phyloP scores from a whole-genome alignment of 1,140 invertebrate species.

The Drosophila funebris region DNA sequence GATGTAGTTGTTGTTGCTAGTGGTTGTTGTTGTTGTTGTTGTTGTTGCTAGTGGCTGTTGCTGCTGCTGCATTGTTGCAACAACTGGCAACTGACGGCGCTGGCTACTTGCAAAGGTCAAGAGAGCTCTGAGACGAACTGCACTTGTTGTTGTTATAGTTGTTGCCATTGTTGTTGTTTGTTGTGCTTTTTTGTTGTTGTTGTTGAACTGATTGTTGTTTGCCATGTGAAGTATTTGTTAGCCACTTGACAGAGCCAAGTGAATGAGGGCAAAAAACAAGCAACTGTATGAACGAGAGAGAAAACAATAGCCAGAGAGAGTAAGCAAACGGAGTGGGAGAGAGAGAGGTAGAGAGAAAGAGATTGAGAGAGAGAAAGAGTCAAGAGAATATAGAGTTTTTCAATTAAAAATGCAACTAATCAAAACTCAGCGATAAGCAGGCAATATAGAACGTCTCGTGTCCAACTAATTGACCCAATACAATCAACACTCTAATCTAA shows the following conservation, averaged over 20 bases:
- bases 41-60: slow-evolving; percentile 13
- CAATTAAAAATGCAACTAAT: slow-evolving; percentile 10
- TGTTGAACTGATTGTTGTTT: slow-evolving; percentile 11
- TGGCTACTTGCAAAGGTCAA: slow-evolving; percentile 69
- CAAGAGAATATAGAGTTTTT: not conserved
- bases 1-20: slow-evolving; percentile 11
- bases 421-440: not conserved
- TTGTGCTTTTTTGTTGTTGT: not conserved
- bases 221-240: slow-evolving; percentile 42
- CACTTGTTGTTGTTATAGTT: slow-evolving; percentile 14
- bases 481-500: not conserved
- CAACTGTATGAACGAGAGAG: not conserved
- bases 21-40: slow-evolving; percentile 14
- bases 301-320: not conserved
- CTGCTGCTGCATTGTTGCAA: slow-evolving; percentile 8
- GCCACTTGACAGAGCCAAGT: slow-evolving; percentile 27
- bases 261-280: slow-evolving; percentile 33
- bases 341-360: not conserved
- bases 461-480: not conserved
- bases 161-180: slow-evolving; percentile 11
- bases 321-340: not conserved
- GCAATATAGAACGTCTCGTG: not conserved
- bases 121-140: slow-evolving; percentile 38
- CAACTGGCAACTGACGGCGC: slow-evolving; percentile 18
- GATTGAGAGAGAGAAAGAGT: not conserved